A percentile compares a stretch with the other conserved stretches of the same genome.
phyloP scores from a whole-genome alignment of 2,888 invertebrate species.

The Gibbula magus region DNA sequence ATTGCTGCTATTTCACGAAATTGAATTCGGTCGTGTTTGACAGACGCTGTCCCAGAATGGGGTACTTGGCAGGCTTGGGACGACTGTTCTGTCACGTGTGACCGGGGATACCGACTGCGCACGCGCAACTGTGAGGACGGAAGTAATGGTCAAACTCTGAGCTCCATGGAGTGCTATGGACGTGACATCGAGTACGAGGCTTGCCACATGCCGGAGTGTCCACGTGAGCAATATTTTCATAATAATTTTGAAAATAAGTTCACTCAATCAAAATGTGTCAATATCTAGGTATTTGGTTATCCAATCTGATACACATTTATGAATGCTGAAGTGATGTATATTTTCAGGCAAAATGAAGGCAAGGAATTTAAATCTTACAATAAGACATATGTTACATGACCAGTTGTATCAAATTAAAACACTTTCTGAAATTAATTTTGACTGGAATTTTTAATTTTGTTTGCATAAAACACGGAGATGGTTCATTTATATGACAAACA shows the following conservation, averaged over 20 bases:
- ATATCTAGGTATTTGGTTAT: too few relatives aligned
- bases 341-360: too few relatives aligned
- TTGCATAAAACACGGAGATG: neutral
- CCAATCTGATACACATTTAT: too few relatives aligned
- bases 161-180: conserved; percentile 59
- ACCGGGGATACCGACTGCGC: conserved; percentile 56
- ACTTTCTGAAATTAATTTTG: neutral
- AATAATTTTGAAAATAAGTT: neutral
- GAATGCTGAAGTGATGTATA: too few relatives aligned
- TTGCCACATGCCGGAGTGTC: conserved; percentile 57
- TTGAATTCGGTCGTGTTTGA: neutral
- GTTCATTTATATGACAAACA: neutral
- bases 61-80: conserved; percentile 62
- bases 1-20: neutral
- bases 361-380: too few relatives aligned
- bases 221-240: conserved; percentile 54
- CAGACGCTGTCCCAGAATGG: conserved; percentile 58
- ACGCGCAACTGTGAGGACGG: conserved; percentile 54
- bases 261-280: too few relatives aligned
- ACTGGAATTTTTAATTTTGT: neutral
- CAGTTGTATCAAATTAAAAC: neutral
- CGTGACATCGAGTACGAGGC: conserved; percentile 54
- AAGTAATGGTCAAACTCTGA: conserved; percentile 37
- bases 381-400: too few relatives aligned
- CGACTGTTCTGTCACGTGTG: conserved; percentile 61